Conservation (phyloP, 1,140 invertebrate species). For the Formica selysi region DNA sequence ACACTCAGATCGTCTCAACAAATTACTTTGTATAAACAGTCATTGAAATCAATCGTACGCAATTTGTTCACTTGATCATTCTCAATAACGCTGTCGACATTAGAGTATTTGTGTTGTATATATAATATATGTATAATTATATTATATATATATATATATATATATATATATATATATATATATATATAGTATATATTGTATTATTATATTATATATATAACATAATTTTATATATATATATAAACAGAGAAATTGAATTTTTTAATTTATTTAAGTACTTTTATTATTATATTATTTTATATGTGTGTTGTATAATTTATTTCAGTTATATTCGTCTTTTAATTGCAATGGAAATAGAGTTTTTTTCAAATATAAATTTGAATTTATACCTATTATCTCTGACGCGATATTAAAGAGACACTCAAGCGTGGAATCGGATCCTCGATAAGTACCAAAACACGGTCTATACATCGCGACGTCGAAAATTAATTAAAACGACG, state of each 20-base stretch:
- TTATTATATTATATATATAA: neutral
- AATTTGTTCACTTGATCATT: neutral
- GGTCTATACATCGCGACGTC: constrained; percentile 28
- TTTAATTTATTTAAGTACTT: neutral
- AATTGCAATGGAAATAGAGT: neutral
- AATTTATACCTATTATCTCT: constrained; percentile 17
- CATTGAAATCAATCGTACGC: constrained; percentile 12
- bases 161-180: too few species aligned
- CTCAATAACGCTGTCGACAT: neutral
- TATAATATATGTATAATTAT: too few species aligned
- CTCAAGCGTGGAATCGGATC: constrained; percentile 34
- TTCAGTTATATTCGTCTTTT: neutral
- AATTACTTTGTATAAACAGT: neutral
- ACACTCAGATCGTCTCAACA: constrained; percentile 21
- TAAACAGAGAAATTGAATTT: neutral
- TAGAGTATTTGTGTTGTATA: neutral
- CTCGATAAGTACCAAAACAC: constrained; percentile 39
- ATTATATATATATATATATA: too few species aligned
- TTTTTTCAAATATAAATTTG: constrained; percentile 1
- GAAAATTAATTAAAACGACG: constrained; percentile 81
- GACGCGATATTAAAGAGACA: constrained; percentile 15
- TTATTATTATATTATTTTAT: neutral
- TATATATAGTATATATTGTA: too few species aligned
- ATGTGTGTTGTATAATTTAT: neutral
- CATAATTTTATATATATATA: neutral